These are phyloP conservation scores for Gymnoscopelus braueri DNA, from an alignment of 2,797 vertebrate species.

Conservation along the genomic window DNA sequence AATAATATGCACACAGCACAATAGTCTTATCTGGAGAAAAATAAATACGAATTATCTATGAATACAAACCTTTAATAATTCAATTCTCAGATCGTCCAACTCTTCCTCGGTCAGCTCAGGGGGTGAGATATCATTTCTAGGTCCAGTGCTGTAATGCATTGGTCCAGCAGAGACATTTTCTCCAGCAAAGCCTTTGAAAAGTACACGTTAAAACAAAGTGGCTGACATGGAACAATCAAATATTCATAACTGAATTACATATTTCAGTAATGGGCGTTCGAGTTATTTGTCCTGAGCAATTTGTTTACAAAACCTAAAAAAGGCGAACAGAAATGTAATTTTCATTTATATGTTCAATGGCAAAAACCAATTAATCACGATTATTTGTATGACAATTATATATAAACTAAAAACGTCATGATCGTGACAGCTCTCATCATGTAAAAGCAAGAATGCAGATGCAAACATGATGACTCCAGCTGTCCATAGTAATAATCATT, in stretches of 20 bases:
- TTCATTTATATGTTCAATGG: too few species aligned
- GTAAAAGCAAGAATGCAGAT: neutral
- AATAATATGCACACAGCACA: too few species aligned
- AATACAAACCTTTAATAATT: constrained; percentile 88
- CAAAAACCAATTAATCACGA: too few species aligned
- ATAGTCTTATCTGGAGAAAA: too few species aligned
- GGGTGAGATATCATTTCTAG: constrained; percentile 63
- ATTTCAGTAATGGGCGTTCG: too few species aligned
- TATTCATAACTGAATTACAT: neutral
- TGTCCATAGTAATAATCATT: neutral
- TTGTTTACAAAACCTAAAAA: too few species aligned
- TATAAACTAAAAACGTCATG: too few species aligned
- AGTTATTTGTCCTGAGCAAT: too few species aligned
- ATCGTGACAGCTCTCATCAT: neutral
- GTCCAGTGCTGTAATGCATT: constrained; percentile 80
- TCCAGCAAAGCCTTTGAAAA: too few species aligned
- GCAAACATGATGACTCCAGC: too few species aligned
- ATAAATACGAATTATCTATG: neutral
- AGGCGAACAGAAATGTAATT: too few species aligned
- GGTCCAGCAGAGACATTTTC: constrained; percentile 17
- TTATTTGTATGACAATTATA: neutral
- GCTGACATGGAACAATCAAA: neutral
- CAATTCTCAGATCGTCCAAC: constrained; percentile 83
- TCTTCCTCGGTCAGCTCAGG: constrained; percentile 87
- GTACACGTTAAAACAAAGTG: neutral